Conservation (phyloP, 2,113 vertebrate genomes). For the Pyrgilauda ruficollis region DNA sequence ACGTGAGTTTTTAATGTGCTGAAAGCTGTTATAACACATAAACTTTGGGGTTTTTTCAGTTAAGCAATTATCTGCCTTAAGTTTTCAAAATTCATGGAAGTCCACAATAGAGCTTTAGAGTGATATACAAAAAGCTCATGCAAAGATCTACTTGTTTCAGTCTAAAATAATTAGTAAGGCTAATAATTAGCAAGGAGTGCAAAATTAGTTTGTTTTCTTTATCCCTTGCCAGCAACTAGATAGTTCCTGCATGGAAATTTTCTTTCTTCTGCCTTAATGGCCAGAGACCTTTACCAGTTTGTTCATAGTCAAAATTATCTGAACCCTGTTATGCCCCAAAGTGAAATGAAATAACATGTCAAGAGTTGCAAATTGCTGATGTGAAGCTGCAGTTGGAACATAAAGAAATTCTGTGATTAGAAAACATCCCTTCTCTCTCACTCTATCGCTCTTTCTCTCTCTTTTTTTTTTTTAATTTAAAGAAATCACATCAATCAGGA, state of each 20-base stretch:
- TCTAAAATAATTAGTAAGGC: not conserved
- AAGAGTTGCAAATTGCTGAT: not conserved
- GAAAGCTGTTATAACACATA: not conserved
- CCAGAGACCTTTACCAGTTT: not conserved
- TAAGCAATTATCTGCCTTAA: not conserved
- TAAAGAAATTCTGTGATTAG: not conserved
- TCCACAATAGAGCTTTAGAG: not conserved
- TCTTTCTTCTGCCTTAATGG: not conserved
- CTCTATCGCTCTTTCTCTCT: accelerated
- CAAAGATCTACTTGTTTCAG: not conserved
- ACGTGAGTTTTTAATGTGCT: not conserved
- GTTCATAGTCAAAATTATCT: not conserved
- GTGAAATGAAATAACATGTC: conserved; percentile 36
- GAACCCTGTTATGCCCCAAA: not conserved
- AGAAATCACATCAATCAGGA: not conserved
- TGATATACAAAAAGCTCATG: not conserved
- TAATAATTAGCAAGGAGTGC: not conserved
- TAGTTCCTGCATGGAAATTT: not conserved
- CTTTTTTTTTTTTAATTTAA: not conserved
- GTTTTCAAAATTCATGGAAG: not conserved
- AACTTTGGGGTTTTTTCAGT: not conserved
- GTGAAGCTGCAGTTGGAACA: not conserved
- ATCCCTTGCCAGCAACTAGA: not conserved
- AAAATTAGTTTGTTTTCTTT: not conserved
- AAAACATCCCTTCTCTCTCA: not conserved